Evolutionary conservation across 2,113 vertebrate genomes (phyloP), one percentile per base, ranked within the genome.

Genomic region (Oostethus manadensis): DNA sequence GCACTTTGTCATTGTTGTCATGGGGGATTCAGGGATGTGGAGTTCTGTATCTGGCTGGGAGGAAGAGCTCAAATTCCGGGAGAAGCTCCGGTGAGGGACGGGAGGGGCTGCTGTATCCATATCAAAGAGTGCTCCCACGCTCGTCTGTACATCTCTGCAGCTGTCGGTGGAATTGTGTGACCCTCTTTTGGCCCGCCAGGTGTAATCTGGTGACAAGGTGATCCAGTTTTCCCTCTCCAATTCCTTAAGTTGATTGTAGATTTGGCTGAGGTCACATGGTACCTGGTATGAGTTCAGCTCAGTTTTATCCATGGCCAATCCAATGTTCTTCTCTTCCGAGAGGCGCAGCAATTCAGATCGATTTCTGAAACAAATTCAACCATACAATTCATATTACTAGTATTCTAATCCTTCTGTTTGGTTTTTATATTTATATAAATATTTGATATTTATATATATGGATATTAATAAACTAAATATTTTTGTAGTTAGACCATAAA

Each of bases 31-130:
- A 74, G 87, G 84, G 44, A 86, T 26, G 50, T 82, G 59, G 21
- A 77, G 78, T 62, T 92, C 90, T 62, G 84, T 54, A 51, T 92
- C 90, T 9, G 67, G 66, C 4, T 70, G 70, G 44, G 82, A 79
- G 51, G 87, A 81, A 51, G 73, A 83, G 57, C 88, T 87, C 58
- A 94, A 77, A 71, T 92, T 92, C 76, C 93, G 89, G 83, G 95
- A 97, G 51, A 94, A 94, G 76, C 89, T 90, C 59, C 94, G 92
- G 56, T 93, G 92, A 76, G 92, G 94, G 66, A 94, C 68, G 35
- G 93, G 92, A 29, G 94, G 93, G 38, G 84, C 88, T 66, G 84
- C 79, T 51, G 74, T 75, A 67, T 77, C 90, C 59, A 82, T 86
- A 50, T 87, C 83, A 51, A 76, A 20, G 47, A 61, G 57, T 48